A percentile compares a stretch with the other conserved stretches of the same genome.
These are phyloP conservation scores for Sphaeramia orbicularis DNA, from an alignment of 2,797 vertebrate species.

Conservation along the genomic window DNA sequence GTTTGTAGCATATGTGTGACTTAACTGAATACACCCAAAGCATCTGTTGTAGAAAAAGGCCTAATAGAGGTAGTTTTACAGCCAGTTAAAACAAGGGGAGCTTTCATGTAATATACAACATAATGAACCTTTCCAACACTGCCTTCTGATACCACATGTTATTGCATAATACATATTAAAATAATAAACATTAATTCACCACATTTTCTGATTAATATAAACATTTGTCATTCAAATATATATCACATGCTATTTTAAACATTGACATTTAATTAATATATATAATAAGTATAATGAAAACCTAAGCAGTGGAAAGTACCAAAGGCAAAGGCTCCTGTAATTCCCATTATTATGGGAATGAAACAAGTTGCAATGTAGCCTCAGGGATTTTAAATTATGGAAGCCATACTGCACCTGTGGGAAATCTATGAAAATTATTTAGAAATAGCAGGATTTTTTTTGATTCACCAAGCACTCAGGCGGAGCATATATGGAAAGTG, in stretches of 20 bases:
- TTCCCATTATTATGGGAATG: conserved; percentile 25
- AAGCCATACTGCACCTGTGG: conserved; percentile 41
- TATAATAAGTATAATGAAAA: conserved; percentile 17
- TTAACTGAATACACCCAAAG: conserved; percentile 69
- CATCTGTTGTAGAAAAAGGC: conserved; percentile 66
- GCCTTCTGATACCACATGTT: conserved; percentile 17
- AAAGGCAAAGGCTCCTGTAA: conserved; percentile 28
- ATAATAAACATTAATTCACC: background rate
- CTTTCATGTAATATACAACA: conserved; percentile 17
- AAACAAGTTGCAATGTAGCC: conserved; percentile 44
- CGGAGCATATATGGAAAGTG: conserved; percentile 29
- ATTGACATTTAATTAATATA: too few relatives aligned
- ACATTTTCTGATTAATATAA: too few relatives aligned
- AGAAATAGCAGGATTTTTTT: conserved; percentile 47
- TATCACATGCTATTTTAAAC: too few relatives aligned
- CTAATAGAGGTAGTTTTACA: conserved; percentile 46
- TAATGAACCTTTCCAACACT: conserved; percentile 29
- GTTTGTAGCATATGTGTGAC: conserved; percentile 14
- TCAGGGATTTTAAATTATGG: conserved; percentile 52
- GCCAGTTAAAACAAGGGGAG: conserved; percentile 26
- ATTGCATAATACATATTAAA: conserved; percentile 5
- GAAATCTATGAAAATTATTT: conserved; percentile 57
- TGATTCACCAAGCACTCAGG: conserved; percentile 36
- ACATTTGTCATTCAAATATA: too few relatives aligned
- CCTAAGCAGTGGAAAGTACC: conserved; percentile 16